Base-by-base conservation (phyloP, 2,888 invertebrate species). In the Hypsopygia costalis region DNA sequence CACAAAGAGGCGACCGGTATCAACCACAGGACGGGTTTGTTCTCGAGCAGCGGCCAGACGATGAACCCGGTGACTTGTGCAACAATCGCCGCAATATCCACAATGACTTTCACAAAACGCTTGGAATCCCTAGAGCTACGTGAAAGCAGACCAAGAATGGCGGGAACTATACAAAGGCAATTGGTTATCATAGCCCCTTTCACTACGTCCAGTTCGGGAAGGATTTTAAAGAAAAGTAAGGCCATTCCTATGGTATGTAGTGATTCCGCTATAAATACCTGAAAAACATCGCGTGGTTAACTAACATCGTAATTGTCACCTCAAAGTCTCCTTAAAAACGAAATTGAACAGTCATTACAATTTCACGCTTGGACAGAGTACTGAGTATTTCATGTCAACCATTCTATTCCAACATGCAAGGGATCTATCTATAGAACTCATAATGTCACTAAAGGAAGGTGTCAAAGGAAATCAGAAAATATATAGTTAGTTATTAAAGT, bases 141-240 rank as follows among this genome's bases (percentile, higher is more conserved):
- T 3, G 97, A 97, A 3, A 97, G 82, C 42, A 97, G 82, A 25
- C 95, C 94, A 80, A 91, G 69, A 53, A 91, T 81, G 10, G 94
- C 95, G 1, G 99, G 99, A 30, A 98, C 90, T 57, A 98, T 94
- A 74, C 98, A 98, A 40, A 98, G 91, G 62, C 98, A 98, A 76
- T 98, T 98, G 16, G 98, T 98, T 52, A 99, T 88, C 97, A 98
- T 98, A 27, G 97, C 96, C 30, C 97, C 98, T 76, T 97, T 96
- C 40, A 98, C 94, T 3, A 97, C 96, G 78, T 99, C 98, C 55
- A 98, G 80, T 68, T 97, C 94, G 0, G 99, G 98, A 36, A 99
- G 90, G 34, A 98, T 93, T 47, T 94, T 92, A 75, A 97, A 97
- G 62, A 97, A 94, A 52, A 99, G 90, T 29, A 98, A 75, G 0